phyloP scores from a whole-genome alignment of 2,113 vertebrate genomes.

The Pyrgilauda ruficollis region DNA sequence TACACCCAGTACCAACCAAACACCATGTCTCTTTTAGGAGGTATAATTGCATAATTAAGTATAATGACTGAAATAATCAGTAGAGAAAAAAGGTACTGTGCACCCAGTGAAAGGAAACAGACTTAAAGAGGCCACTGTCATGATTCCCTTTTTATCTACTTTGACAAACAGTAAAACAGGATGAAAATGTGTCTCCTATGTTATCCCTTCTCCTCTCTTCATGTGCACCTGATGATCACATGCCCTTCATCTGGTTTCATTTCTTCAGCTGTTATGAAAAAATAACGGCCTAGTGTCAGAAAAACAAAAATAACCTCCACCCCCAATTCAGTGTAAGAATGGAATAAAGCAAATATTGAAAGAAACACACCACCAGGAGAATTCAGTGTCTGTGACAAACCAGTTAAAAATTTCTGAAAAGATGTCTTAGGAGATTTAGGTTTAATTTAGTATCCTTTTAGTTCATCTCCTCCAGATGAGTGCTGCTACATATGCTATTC shows the following conservation, averaged over 20 bases:
- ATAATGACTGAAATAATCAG: conserved; percentile 5
- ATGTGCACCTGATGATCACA: not conserved
- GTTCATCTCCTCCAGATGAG: not conserved
- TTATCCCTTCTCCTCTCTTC: not conserved
- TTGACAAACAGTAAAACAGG: not conserved
- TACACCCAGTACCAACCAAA: not conserved
- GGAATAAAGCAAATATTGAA: not conserved
- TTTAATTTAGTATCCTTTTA: not conserved
- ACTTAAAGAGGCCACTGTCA: not conserved
- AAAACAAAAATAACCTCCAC: not conserved
- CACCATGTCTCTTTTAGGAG: not conserved
- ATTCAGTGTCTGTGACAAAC: not conserved
- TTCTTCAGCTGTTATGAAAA: not conserved
- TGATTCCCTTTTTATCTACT: conserved; percentile 12
- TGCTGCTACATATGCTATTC: not conserved
- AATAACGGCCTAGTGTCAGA: not conserved
- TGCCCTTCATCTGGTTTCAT: not conserved
- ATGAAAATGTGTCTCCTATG: not conserved
- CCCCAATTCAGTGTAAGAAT: not conserved
- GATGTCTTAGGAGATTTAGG: not conserved
- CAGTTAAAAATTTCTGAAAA: not conserved
- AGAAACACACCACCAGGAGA: not conserved
- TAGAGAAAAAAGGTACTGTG: not conserved
- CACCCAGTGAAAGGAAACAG: conserved; percentile 4
- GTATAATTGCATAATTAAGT: conserved; percentile 45